Percentiles rank a stretch among this genome's conserved stretches.
Evolutionary conservation across 2,797 vertebrate species (phyloP).

Genomic region (Schizopygopsis malacanthus): DNA sequence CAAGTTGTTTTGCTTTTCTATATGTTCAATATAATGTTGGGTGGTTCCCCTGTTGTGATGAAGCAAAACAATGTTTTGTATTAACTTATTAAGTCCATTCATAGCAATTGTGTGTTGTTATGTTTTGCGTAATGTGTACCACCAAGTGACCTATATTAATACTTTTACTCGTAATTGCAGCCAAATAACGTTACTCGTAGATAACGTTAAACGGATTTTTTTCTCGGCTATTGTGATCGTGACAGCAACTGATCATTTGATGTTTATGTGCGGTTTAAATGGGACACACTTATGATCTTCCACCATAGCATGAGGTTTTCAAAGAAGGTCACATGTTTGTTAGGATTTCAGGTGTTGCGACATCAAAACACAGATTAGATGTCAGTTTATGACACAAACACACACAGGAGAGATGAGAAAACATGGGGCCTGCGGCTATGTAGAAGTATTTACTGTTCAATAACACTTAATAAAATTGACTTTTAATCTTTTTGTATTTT

Average conservation of each 20-base stretch:
- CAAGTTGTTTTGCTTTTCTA: neutral
- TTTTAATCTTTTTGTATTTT: neutral
- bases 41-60: conserved; percentile 43
- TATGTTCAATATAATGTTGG: neutral
- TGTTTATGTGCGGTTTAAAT: neutral
- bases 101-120: neutral
- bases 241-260: neutral
- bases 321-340: neutral
- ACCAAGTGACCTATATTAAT: too few relatives aligned
- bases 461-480: neutral
- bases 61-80: neutral
- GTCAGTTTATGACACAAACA: neutral
- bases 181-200: neutral
- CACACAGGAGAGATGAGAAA: neutral
- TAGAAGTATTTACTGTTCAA: neutral
- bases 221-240: neutral
- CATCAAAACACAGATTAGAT: conserved; percentile 48
- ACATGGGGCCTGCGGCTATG: neutral
- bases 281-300: neutral
- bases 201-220: neutral
- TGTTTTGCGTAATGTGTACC: neutral
- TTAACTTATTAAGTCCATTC: too few relatives aligned
- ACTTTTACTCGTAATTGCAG: neutral
- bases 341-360: conserved; percentile 37
- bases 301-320: neutral